phyloP scores from a whole-genome alignment of 2,113 vertebrate species.

The Isichthys henryi region DNA sequence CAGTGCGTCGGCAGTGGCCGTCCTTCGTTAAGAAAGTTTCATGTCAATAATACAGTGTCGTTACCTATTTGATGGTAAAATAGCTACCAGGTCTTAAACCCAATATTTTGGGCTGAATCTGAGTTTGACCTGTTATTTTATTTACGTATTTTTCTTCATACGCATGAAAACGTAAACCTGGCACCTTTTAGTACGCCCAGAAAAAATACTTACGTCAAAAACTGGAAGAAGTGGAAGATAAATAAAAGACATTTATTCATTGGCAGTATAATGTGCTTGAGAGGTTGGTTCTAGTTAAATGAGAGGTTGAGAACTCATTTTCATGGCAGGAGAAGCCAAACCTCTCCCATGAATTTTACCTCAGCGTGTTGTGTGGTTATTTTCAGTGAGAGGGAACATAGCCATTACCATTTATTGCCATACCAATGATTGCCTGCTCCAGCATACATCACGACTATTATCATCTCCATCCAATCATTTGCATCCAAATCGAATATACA shows the following conservation, averaged over 20 bases:
- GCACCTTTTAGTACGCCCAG: not conserved
- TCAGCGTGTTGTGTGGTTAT: conserved; percentile 21
- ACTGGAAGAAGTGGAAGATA: not conserved
- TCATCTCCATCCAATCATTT: conserved; percentile 50
- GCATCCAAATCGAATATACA: conserved; percentile 51
- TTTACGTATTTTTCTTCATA: not conserved
- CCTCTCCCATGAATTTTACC: conserved; percentile 16
- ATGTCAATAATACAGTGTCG: not conserved
- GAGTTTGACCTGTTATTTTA: not conserved
- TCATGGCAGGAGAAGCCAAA: conserved; percentile 8
- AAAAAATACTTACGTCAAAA: not conserved
- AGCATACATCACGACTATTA: conserved; percentile 49
- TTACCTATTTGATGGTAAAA: not conserved
- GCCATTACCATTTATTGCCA: conserved; percentile 47
- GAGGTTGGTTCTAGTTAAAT: conserved; percentile 4
- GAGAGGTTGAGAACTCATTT: conserved; percentile 9
- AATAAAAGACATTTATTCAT: conserved; percentile 12
- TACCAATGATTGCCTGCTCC: conserved; percentile 51
- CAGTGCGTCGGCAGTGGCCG: conserved; percentile 46
- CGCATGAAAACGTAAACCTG: not conserved
- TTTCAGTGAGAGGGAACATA: conserved; percentile 43
- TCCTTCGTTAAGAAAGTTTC: not conserved
- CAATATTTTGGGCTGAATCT: not conserved
- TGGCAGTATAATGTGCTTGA: not conserved
- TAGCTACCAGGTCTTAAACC: not conserved